Base-by-base conservation (phyloP, 2,113 vertebrate species). In the Potamarius usumacintae region DNA sequence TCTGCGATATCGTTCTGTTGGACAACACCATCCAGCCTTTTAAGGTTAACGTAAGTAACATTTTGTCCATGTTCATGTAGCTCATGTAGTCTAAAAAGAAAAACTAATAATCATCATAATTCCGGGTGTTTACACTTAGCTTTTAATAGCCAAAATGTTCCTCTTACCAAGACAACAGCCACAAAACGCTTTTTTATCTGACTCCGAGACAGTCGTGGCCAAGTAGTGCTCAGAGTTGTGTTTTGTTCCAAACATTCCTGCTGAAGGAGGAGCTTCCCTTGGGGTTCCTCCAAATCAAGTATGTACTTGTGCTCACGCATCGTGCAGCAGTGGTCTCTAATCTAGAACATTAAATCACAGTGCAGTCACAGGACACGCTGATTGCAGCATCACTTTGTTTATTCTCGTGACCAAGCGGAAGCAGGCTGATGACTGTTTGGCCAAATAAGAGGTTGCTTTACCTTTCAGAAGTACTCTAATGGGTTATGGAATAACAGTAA, bases 21-120 rank as follows among this genome's bases (percentile, higher is more conserved):
- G 98, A 99, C 95, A 99, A 98, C 95, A 97, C 96, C 92, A 94
- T 99, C 93, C 97, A 99, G 92, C 95, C 96, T 89, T 98, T 99
- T 95, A 97, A 96, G 96, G 96, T 99, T 94, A 97, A 96, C 89
- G 98, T 99, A 93, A 99, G 98, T 97, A 89, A 8, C 42, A 0
- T 2, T 50, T 5, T 7, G 42, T 42, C 42, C 42, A 42, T 42
- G 42, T 42, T 42, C 42, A 42, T 42, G 42, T 4, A 42, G 42
- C 42, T 42, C 42, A 4, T 4, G 42, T 42, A 42, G 42, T 42
- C 42, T 4, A 42, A 42, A 42, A 42, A 42, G 42, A 42, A 42
- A 42, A 42, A 3, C 34, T 9, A 42, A 42, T 1, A n/a, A 5
- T 9, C 11, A 9, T 15, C 0, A 72, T 1, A 25, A 52, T 22